Evolutionary conservation across 1,140 invertebrate species (phyloP), one percentile per base, ranked within the genome.

Genomic region (Mamestra configurata): DNA sequence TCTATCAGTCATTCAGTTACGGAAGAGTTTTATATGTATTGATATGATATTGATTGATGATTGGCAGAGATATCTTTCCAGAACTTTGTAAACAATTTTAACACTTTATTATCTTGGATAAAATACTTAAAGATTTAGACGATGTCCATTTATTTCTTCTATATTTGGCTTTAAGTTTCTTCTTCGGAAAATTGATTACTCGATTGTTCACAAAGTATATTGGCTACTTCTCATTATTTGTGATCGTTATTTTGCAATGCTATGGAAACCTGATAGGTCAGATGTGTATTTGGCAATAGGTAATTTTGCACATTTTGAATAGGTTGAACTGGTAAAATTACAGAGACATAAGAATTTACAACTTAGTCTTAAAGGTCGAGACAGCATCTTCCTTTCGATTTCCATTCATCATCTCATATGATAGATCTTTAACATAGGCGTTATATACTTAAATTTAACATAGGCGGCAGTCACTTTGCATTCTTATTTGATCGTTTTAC

Each of bases 201-300:
- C 40, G 61, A 66, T 66, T 66, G 27, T 61, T 40, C 18, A 22
- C 18, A 66, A 55, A 37, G 59, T 20, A 66, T 37, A 64, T 20
- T 66, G 61, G 61, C 61, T 66, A 40, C 18, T 18, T 22, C 18
- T 40, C 18, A 40, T 40, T 22, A 66, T 66, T 40, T 66, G 35
- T 66, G 35, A 37, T 24, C 10, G 1, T 46, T 4, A n/a, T 40
- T 40, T 66, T 11, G 61, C 61, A 66, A 66, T 66, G 1, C 35
- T 22, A 66, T 35, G 27, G 4, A 66, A 66, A 40, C 61, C 61
- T 66, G 61, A 66, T 66, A 66, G 61, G 61, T 66, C 61, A 66
- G 35, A 37, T 37, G 5, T 2, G 18, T 40, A 66, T 66, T 66
- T 20, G 61, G 61, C 35, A 66, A 66, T 66, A 22, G 4, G 61